Evolutionary conservation across 2,113 vertebrate genomes (phyloP), one percentile per base, ranked within the genome.

Genomic region (Petrocephalus microphthalmus): DNA sequence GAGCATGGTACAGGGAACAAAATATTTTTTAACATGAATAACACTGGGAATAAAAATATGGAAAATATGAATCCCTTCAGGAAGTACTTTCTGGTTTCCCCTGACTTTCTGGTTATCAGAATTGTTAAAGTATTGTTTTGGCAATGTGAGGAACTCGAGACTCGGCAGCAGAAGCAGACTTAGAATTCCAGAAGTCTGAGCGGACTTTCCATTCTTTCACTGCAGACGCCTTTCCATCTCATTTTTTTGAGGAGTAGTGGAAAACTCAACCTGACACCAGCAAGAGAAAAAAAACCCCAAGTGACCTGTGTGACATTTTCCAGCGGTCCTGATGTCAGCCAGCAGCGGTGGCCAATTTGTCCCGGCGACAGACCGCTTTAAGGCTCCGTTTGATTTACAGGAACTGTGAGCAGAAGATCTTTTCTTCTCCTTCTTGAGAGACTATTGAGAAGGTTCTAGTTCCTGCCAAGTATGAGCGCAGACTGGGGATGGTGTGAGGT

Each of bases 281-380:
- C 90, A 92, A 94, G 94, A 94, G 93, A 94, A 94, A 94, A 94
- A 94, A 94, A 93, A 2, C 13, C 45, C 89, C 89, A 88, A 87
- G 81, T 78, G 90, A 95, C 93, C 95, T 93, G 93, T 93, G 91
- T 94, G 94, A 95, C 92, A 94, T 91, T 94, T 95, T 94, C 94
- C 95, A 95, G 93, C 90, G 88, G 91, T 90, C 84, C 85, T 57
- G 25, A 86, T 94, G 91, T 93, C 91, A 92, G 92, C 89, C 90
- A 92, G 92, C 92, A 93, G 84, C 92, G 93, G 91, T 92, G 90
- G 89, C 91, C 91, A 89, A 89, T 92, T 89, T 90, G 51, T 84
- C 60, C 74, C 29, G 85, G 47, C 22, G 54, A 86, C 85, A 82
- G 87, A 87, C 88, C 78, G 88, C 92, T 87, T 54, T 45, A 89